phyloP scores from a whole-genome alignment of 2,797 vertebrate species.

The Trematomus bernacchii region DNA sequence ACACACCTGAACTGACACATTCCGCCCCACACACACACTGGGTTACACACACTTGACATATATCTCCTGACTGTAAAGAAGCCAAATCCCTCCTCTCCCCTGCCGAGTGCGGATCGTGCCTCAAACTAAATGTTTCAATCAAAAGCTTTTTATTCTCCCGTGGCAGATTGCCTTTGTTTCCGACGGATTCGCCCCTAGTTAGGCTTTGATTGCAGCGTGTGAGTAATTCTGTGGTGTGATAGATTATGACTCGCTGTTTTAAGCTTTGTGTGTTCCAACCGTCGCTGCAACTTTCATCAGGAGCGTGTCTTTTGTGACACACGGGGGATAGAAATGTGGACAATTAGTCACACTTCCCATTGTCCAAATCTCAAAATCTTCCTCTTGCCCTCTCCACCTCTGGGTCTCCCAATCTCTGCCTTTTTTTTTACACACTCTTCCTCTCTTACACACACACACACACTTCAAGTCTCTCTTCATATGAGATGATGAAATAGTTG shows the following conservation, averaged over 20 bases:
- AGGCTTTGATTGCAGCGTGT: slow-evolving; percentile 72
- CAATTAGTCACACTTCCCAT: slow-evolving; percentile 51
- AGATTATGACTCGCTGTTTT: slow-evolving; percentile 52
- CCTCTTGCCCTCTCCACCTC: slow-evolving; percentile 47
- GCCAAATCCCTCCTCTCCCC: slow-evolving; percentile 46
- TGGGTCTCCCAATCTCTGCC: slow-evolving; percentile 37
- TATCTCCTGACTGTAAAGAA: slow-evolving; percentile 45
- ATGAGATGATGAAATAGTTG: slow-evolving; percentile 88
- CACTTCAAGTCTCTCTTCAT: slow-evolving; percentile 56
- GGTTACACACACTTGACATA: slow-evolving; percentile 10
- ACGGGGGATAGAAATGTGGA: slow-evolving; percentile 20
- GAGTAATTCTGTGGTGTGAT: slow-evolving; percentile 57
- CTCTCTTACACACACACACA: slow-evolving; percentile 10
- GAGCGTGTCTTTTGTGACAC: not conserved
- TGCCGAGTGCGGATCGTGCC: slow-evolving; percentile 50
- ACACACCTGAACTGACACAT: not conserved
- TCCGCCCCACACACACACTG: not conserved
- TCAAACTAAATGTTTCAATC: slow-evolving; percentile 78
- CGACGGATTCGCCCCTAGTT: slow-evolving; percentile 71
- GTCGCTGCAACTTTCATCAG: slow-evolving; percentile 56
- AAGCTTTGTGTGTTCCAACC: slow-evolving; percentile 34
- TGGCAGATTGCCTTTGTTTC: slow-evolving; percentile 72
- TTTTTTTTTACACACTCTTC: not conserved
- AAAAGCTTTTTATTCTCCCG: slow-evolving; percentile 68
- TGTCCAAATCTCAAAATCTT: slow-evolving; percentile 63